phyloP scores from a whole-genome alignment of 2,797 vertebrate species.

The Phoebastria nigripes region DNA sequence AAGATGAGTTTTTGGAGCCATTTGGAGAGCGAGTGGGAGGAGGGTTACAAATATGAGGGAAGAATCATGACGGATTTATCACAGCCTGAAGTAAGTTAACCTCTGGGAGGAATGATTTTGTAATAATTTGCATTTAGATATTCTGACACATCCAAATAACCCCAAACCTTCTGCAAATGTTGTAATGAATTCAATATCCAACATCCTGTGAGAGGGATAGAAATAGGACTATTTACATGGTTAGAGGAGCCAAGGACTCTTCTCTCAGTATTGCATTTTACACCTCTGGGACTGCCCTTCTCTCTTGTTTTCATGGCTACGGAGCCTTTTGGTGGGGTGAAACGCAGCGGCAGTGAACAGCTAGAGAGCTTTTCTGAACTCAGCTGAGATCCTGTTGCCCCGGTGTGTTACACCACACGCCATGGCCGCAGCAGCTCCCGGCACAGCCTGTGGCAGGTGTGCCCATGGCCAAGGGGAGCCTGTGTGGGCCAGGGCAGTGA shows the following conservation, averaged over 20 bases:
- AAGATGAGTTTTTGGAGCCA: not conserved
- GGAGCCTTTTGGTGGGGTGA: not conserved
- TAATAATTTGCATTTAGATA: slow-evolving; percentile 60
- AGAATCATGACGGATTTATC: slow-evolving; percentile 15
- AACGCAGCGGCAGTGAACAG: not conserved
- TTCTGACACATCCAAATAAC: slow-evolving; percentile 38
- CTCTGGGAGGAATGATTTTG: slow-evolving; percentile 33
- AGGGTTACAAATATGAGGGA: not conserved
- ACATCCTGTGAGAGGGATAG: not conserved
- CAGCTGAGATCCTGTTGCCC: not conserved
- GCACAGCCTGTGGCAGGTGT: not conserved
- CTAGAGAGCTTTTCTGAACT: not conserved
- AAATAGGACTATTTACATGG: not conserved
- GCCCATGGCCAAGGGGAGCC: not conserved
- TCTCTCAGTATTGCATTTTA: not conserved
- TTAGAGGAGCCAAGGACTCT: not conserved
- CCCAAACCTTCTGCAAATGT: slow-evolving; percentile 24
- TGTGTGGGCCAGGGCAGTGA: rapidly evolving
- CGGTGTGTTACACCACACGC: rapidly evolving
- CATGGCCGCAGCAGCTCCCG: rapidly evolving
- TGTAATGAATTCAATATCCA: slow-evolving; percentile 1
- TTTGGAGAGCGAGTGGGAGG: not conserved
- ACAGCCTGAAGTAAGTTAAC: slow-evolving; percentile 32
- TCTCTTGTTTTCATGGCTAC: not conserved
- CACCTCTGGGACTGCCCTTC: not conserved